Evolutionary conservation across 2,113 vertebrate species (phyloP).

Genomic region (Tragelaphus imberbis): DNA sequence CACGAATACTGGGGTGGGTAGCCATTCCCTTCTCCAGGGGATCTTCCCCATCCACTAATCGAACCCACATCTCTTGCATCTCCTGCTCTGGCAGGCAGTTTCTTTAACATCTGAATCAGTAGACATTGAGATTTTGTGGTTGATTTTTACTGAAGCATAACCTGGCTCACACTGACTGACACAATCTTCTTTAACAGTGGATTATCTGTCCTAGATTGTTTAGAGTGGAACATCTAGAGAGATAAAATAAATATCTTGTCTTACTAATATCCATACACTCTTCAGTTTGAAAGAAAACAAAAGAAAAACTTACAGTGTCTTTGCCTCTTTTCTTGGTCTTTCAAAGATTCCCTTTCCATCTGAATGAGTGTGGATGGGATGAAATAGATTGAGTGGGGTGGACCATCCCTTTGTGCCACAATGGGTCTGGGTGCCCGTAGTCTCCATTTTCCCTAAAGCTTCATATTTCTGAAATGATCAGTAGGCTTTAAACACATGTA

Average conservation of each 20-base stretch:
- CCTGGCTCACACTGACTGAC: neutral
- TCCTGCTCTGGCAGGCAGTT: neutral
- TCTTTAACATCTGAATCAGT: neutral
- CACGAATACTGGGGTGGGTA: neutral
- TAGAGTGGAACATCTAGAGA: neutral
- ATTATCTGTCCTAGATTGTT: neutral
- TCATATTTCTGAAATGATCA: neutral
- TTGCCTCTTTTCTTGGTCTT: neutral
- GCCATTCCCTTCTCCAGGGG: neutral
- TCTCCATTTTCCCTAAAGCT: neutral
- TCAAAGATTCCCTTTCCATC: neutral
- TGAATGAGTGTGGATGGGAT: neutral
- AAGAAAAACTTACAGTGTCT: neutral
- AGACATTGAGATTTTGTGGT: neutral
- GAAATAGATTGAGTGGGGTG: neutral
- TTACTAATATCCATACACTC: neutral
- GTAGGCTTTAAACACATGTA: neutral
- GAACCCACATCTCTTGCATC: neutral
- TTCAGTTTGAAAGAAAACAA: neutral
- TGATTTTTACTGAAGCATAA: neutral
- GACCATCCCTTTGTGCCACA: neutral
- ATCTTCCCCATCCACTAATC: accelerated
- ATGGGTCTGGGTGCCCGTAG: neutral
- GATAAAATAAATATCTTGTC: neutral
- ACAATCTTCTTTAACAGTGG: neutral